Evolutionary conservation across 1,140 invertebrate genomes (phyloP), one percentile per base, ranked within the genome.

Genomic region (Saccostrea cuccullata): DNA sequence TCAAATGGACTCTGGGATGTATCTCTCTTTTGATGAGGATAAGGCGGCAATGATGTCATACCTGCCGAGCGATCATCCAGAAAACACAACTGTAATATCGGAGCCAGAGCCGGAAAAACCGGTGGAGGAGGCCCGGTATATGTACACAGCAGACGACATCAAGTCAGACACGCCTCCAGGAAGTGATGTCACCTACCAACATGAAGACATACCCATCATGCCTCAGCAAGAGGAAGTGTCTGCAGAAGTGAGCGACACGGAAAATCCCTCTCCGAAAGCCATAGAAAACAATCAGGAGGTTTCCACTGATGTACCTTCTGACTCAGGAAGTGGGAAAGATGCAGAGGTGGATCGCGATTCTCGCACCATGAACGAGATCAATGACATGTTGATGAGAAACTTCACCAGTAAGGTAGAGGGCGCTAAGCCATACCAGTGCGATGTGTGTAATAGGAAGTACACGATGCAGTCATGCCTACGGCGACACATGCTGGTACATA

Each of bases 401-500:
- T 85, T 85, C 56, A 85, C 84, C 6, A 85, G 55, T 64, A 85
- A 85, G 30, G 58, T 85, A 0, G 84, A 85, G 9, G 85, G 85
- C 30, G 17, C 67, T 13, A 86, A 86, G n/a, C 85, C 85, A 1
- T 86, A 70, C 20, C 85, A 67, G 36, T 86, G 85, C 26, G 85
- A 86, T 1, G 67, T 70, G 64, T 86, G 85, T 56, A 36, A 67
- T 40, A 47, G 67, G 40, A 77, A 64, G 20, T 86, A 73, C n/a
- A 86, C 67, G 15, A 86, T 70, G 64, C 64, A 73, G 67, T 73
- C 64, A 30, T 73, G 67, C 73, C 60, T 88, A 47, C 55, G 67
- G 11, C 67, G 67, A 17, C 83, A 87, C 30, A 86, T 84, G 84
- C 40, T 85, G n/a, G 82, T 88, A 17, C 82, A 88, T 55, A 90